Evolutionary conservation across 1,140 invertebrate species (phyloP).

Genomic region (Meteorus sp.): DNA sequence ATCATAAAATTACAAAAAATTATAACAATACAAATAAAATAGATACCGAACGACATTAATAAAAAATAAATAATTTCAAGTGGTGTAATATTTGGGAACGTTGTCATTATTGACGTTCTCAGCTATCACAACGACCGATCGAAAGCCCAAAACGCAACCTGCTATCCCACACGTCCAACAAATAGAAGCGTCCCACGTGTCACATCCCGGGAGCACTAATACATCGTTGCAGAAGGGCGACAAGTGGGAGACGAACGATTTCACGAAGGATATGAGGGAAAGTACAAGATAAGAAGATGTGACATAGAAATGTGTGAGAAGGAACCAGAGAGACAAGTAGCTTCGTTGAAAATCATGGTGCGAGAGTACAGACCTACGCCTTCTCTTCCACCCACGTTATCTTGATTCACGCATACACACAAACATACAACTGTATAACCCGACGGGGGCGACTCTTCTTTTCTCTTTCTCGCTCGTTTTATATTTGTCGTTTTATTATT

Average conservation of each 20-base stretch:
- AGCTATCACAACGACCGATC: too few species aligned
- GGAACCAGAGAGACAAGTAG: constrained; percentile 12
- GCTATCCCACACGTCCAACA: constrained; percentile 22
- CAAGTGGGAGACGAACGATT: constrained; percentile 6
- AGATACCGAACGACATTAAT: too few species aligned
- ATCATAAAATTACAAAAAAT: too few species aligned
- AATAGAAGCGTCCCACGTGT: constrained; percentile 21
- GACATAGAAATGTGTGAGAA: constrained; percentile 11
- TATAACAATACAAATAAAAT: too few species aligned
- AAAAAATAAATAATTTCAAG: too few species aligned
- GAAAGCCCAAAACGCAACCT: constrained; percentile 20
- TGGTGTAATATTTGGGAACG: too few species aligned
- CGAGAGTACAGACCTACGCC: constrained; percentile 16
- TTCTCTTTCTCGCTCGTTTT: background rate
- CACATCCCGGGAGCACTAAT: constrained; percentile 22
- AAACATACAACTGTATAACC: too few species aligned
- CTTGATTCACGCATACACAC: constrained; percentile 19
- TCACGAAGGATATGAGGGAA: too few species aligned
- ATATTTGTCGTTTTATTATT: background rate
- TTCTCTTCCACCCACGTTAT: constrained; percentile 28
- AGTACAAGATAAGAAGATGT: background rate
- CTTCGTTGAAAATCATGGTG: too few species aligned
- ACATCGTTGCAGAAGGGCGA: background rate
- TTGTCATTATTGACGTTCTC: too few species aligned
- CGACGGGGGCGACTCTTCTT: background rate